Conservation (phyloP, 1,140 invertebrate genomes). For the Drosophila jambulina region DNA sequence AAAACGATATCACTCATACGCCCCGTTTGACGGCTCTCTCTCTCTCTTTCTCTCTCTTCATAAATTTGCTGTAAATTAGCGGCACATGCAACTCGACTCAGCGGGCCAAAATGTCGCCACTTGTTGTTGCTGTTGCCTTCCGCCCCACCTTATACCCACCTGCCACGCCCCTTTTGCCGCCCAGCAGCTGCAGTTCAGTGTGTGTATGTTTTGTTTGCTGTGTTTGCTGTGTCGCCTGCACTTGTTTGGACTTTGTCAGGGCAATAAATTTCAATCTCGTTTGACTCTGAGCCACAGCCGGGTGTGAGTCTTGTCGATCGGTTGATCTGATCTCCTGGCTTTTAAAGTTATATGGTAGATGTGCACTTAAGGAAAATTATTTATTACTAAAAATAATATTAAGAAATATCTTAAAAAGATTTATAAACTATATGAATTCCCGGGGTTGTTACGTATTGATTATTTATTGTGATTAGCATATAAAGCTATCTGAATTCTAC, state of each 20-base stretch:
- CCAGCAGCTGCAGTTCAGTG: conserved; percentile 37
- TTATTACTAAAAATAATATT: too few relatives aligned
- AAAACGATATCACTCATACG: conserved; percentile 74
- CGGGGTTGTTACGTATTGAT: neutral
- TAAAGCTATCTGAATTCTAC: neutral
- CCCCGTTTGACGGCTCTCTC: conserved; percentile 35
- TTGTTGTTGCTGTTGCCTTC: conserved; percentile 43
- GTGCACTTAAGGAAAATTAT: neutral
- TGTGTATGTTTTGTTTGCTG: conserved; percentile 36
- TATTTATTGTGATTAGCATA: neutral
- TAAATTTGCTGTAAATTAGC: conserved; percentile 85
- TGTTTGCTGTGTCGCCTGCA: conserved; percentile 56
- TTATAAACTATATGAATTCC: neutral
- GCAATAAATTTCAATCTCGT: conserved; percentile 82
- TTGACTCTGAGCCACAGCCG: conserved; percentile 73
- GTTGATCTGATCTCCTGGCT: conserved; percentile 16
- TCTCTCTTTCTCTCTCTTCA: conserved; percentile 35
- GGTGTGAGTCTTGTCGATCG: conserved; percentile 50
- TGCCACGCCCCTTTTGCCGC: conserved; percentile 67
- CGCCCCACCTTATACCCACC: conserved; percentile 12
- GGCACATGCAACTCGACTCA: conserved; percentile 68
- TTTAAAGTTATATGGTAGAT: neutral
- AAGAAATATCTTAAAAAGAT: neutral
- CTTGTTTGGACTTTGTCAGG: conserved; percentile 71
- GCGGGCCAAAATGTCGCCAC: conserved; percentile 76